A percentile compares a stretch with the other conserved stretches of the same genome.
Evolutionary conservation across 2,888 invertebrate genomes (phyloP).

Genomic region (Noctuana brunneofusca): DNA sequence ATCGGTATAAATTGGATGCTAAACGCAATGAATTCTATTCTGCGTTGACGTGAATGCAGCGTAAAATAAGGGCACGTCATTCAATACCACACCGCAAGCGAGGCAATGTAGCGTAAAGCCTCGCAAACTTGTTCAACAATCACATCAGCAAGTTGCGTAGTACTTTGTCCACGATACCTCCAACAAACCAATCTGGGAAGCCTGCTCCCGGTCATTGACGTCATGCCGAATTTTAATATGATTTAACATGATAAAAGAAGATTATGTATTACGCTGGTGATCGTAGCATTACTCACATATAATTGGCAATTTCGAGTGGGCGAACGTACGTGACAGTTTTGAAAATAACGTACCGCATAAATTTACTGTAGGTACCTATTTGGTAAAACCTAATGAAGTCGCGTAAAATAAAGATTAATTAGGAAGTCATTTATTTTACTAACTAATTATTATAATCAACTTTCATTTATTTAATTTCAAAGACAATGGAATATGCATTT

Average conservation of each 20-base stretch:
- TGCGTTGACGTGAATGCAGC: conserved; percentile 45
- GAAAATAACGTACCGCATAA: conserved; percentile 5
- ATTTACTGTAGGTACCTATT: conserved; percentile 2
- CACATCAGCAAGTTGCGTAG: conserved; percentile 6
- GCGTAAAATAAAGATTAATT: background rate
- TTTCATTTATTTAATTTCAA: background rate
- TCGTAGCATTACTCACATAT: conserved; percentile 36
- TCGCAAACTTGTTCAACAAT: conserved; percentile 37
- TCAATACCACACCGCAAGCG: conserved; percentile 58
- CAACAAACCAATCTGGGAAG: conserved; percentile 44
- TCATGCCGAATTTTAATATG: conserved; percentile 37
- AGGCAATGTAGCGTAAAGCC: conserved; percentile 49
- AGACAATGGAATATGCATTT: too few relatives aligned
- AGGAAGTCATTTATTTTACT: background rate
- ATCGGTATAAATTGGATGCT: background rate
- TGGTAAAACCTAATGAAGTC: background rate
- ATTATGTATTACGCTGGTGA: conserved; percentile 36
- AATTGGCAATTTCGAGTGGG: conserved; percentile 33
- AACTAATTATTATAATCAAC: background rate
- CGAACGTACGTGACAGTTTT: conserved; percentile 30
- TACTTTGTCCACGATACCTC: conserved; percentile 35
- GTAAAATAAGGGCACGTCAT: conserved; percentile 70
- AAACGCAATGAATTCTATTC: conserved; percentile 36
- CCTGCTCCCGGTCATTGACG: conserved; percentile 44
- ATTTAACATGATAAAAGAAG: conserved; percentile 36